Base-by-base conservation (phyloP, 2,113 vertebrate genomes). In the Forbesichthys papilliferus region DNA sequence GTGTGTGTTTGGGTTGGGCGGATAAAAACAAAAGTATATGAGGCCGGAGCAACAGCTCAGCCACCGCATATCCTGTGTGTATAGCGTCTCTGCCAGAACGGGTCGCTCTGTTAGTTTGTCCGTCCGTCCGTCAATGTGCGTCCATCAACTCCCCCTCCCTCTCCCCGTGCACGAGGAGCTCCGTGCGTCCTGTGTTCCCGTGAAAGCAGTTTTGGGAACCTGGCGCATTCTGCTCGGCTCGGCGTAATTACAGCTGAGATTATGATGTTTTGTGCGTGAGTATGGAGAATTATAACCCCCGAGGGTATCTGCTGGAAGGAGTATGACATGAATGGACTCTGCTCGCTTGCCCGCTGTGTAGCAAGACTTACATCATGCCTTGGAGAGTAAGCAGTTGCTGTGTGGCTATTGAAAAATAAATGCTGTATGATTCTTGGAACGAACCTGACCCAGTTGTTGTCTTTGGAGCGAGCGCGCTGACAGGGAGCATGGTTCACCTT, bases 221-320 rank as follows among this genome's bases (percentile, higher is more conserved):
- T 49, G n/a, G 14, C 72, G 60, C 55, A 72, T 79, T 82, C 64
- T 79, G 53, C 67, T 46, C 62, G 62, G 8, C 71, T 70, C 52
- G 69, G 18, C 69, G 68, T 79, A 84, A 89, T 88, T 85, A 83
- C 54, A 80, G 72, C 68, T 53, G 61, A 86, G 48, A 70, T 86
- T 81, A 87, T 79, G 81, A 87, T 81, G 78, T 80, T 72, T 58
- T 82, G 83, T 82, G 85, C 81, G 87, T 87, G 88, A 87, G 85
- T 76, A 71, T 66, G 71, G 80, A 73, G 73, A 89, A 86, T 90
- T 88, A 89, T 84, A 80, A 84, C 83, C 64, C 56, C 60, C 47
- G 51, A 84, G 78, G 56, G 77, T 81, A 85, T 80, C 86, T 76
- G 68, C 73, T 85, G 87, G 83, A 80, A 69, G 59, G 75, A 82